Evolutionary conservation across 2,113 vertebrate species (phyloP).

Genomic region (Anarhynchus alexandrinus): DNA sequence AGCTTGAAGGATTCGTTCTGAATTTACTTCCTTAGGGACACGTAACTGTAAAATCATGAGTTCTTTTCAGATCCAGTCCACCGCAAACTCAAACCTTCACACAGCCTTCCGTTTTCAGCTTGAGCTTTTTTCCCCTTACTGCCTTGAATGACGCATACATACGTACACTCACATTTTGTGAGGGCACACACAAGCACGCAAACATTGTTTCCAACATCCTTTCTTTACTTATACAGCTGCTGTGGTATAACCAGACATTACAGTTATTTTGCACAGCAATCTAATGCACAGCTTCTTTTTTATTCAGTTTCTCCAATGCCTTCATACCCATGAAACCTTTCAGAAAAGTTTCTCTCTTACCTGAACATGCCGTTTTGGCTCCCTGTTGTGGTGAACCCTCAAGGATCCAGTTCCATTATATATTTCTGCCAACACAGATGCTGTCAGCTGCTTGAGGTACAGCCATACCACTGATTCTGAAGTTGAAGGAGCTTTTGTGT

Average conservation of each 20-base stretch:
- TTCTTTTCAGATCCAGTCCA: not conserved
- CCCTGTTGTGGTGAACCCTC: not conserved
- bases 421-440: not conserved
- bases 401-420: not conserved
- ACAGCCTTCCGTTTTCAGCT: not conserved
- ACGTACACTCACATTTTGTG: not conserved
- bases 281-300: not conserved
- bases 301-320: not conserved
- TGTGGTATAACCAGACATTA: not conserved
- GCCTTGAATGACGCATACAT: rapidly evolving
- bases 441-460: not conserved
- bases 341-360: not conserved
- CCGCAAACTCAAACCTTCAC: not conserved
- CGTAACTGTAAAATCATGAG: not conserved
- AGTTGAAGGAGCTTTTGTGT: not conserved
- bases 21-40: not conserved
- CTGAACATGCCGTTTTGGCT: not conserved
- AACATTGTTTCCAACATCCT: not conserved
- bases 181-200: not conserved
- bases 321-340: not conserved
- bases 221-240: not conserved
- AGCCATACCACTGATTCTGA: not conserved
- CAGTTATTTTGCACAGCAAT: not conserved
- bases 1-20: not conserved
- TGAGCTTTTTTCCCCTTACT: not conserved